Base-by-base conservation (phyloP, 35 echinoderm and acorn worm genomes). In the Anneissia japonica region DNA sequence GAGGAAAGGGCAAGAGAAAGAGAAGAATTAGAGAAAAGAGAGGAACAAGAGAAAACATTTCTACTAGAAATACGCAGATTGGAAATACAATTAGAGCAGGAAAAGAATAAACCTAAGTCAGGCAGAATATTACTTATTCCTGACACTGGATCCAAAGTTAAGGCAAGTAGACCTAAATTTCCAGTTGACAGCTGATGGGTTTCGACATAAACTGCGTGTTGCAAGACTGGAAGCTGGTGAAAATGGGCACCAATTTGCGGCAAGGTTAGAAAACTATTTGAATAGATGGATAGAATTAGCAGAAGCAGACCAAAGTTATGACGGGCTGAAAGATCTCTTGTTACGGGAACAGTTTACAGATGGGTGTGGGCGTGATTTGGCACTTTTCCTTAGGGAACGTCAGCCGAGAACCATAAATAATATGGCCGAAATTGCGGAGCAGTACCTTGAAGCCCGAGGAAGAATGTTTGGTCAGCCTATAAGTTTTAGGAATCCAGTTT, bases 71-170 rank as follows among this genome's bases (percentile, higher is more conserved):
- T 75, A 30, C n/a, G 74, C 4, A 75, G 23, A 75, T 72, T 84
- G 73, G 46, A 84, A 72, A 84, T 84, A 56, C 82, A 84, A 72
- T 46, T 84, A 21, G 73, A 84, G 46, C 51, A 72, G 72, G 46
- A 36, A 84, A 56, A 34, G 72, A 32, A 46, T 55, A 73, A 84
- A 55, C 21, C 32, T 34, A 84, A 36, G 35, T 56, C 0, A 36
- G 13, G 3, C 16, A 72, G 13, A 2, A 10, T 14, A 23, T 30
- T 35, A 73, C 3, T 79, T 0, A 84, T 31, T 30, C 72, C 40
- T 77, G 86, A 92, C 35, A 26, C 30, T 92, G 35, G 91, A 92
- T 84, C 37, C 37, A 0, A 88, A 92, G 38, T 39, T 88, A 28
- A 79, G 82, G 13, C 29, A 81, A 74, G 83, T 84, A 64, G 86